These are phyloP conservation scores for Pipa parva DNA, from an alignment of 2,113 vertebrate species.

Conservation along the genomic window DNA sequence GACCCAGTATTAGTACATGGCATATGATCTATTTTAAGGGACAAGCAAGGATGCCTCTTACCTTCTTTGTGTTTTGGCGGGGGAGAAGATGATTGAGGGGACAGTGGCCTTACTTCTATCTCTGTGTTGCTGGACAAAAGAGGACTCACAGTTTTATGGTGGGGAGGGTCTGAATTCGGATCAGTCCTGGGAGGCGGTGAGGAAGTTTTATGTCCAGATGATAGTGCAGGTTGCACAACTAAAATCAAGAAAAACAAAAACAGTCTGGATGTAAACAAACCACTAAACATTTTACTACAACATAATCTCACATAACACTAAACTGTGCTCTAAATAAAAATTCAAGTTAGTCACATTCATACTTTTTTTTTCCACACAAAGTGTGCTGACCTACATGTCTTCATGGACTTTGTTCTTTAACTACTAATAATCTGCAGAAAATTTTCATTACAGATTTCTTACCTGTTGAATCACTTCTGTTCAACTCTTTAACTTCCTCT, in stretches of 20 bases:
- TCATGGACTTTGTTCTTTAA: too few relatives aligned
- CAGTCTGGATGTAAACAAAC: not conserved
- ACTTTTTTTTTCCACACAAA: too few relatives aligned
- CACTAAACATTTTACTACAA: not conserved
- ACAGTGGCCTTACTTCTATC: slow-evolving; percentile 41
- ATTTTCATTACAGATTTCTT: too few relatives aligned
- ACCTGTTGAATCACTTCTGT: not conserved
- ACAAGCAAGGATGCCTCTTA: too few relatives aligned
- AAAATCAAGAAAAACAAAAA: not conserved
- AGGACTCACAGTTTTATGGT: slow-evolving; percentile 48
- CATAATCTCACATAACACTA: not conserved
- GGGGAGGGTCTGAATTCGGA: slow-evolving; percentile 58
- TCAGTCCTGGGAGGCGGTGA: slow-evolving; percentile 56
- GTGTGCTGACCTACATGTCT: too few relatives aligned
- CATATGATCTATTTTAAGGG: too few relatives aligned
- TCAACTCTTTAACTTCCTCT: slow-evolving; percentile 63
- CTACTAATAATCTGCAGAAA: too few relatives aligned
- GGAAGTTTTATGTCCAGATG: slow-evolving; percentile 45
- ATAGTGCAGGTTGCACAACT: not conserved
- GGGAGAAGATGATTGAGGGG: not conserved
- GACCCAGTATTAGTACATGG: too few relatives aligned
- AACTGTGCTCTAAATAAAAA: too few relatives aligned
- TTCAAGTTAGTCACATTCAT: too few relatives aligned
- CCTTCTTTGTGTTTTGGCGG: slow-evolving; percentile 20
- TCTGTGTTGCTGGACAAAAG: slow-evolving; percentile 62